These are phyloP conservation scores for Microctenopoma lineatum DNA, from an alignment of 2,797 vertebrate genomes.

Conservation along the genomic window DNA sequence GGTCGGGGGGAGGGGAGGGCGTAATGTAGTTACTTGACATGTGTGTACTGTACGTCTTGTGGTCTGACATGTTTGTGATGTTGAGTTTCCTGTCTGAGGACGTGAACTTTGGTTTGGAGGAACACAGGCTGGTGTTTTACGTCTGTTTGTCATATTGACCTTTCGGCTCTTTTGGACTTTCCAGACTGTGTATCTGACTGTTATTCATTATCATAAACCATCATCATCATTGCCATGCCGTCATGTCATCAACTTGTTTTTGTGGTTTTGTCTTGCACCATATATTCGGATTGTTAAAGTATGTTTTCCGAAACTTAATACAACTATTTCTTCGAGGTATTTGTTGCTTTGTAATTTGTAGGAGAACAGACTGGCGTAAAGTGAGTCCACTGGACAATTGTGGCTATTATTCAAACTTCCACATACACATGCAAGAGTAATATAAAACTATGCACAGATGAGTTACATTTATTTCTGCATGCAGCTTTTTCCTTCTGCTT, in stretches of 20 bases:
- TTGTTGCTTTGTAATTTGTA: slow-evolving; percentile 19
- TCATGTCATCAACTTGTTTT: slow-evolving; percentile 50
- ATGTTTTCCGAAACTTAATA: slow-evolving; percentile 5
- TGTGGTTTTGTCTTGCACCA: slow-evolving; percentile 28
- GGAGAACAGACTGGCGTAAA: too few species aligned
- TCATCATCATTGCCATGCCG: slow-evolving; percentile 63
- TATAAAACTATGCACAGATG: slow-evolving; percentile 15
- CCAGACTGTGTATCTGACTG: slow-evolving; percentile 42
- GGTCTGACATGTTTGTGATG: slow-evolving; percentile 64
- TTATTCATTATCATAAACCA: slow-evolving; percentile 48
- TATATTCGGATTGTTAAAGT: slow-evolving; percentile 30
- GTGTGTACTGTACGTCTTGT: slow-evolving; percentile 68
- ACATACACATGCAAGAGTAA: slow-evolving; percentile 17
- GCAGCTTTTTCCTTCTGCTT: slow-evolving; percentile 15
- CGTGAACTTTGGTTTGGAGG: slow-evolving; percentile 26
- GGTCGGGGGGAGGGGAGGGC: slow-evolving; percentile 29
- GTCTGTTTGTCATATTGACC: slow-evolving; percentile 15
- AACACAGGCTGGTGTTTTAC: slow-evolving; percentile 15
- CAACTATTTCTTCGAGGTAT: neutral
- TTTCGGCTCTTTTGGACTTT: slow-evolving; percentile 18
- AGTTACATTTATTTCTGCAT: slow-evolving; percentile 34
- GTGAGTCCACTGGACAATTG: neutral
- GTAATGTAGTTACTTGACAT: slow-evolving; percentile 28
- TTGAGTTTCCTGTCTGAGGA: slow-evolving; percentile 50
- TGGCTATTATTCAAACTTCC: slow-evolving; percentile 5